Base-by-base conservation (phyloP, 2,888 invertebrate genomes). In the Tubulanus polymorphus region DNA sequence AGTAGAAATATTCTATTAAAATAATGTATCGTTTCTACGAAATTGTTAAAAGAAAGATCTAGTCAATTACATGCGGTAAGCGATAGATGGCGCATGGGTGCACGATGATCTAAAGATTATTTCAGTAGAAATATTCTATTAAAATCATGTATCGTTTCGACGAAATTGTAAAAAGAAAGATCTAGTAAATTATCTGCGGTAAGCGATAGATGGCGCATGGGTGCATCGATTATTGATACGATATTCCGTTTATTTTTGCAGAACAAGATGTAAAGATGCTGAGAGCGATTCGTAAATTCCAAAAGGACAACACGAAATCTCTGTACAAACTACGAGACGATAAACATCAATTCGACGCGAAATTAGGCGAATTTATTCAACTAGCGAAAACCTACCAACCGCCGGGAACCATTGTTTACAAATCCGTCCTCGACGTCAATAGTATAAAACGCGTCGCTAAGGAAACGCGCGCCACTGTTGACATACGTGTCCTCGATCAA, bases 281-380 rank as follows among this genome's bases (percentile, higher is more conserved):
- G 15, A 41, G 15, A 15, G 23, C 18, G 41, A 23, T 23, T 41
- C 41, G 41, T 23, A 23, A 18, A 41, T 41, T 18, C 20, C 41
- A 41, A 23, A 18, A 15, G 3, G 15, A 15, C 20, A 25, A 28
- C 48, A 27, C 27, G 6, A 41, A 41, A 41, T 18, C 18, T 15
- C 15, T 41, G 41, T 41, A 41, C 41, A 41, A 61, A 18, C 60
- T 71, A 55, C 57, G 65, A 30, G 72, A 72, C 53, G 47, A 57
- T 12, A 70, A 71, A 52, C 60, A 62, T 52, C 59, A 61, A 6
- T 66, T 73, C 30, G 72, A 71, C 49, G 48, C 50, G 23, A 63
- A 61, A 41, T 62, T 72, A n/a, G 63, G 61, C 18, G 67, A 67
- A 51, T 71, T 72, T 58, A 63, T 68, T 48, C 57, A 65, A 28